Evolutionary conservation across 1,140 invertebrate genomes (phyloP).

Genomic region (Myzus persicae): DNA sequence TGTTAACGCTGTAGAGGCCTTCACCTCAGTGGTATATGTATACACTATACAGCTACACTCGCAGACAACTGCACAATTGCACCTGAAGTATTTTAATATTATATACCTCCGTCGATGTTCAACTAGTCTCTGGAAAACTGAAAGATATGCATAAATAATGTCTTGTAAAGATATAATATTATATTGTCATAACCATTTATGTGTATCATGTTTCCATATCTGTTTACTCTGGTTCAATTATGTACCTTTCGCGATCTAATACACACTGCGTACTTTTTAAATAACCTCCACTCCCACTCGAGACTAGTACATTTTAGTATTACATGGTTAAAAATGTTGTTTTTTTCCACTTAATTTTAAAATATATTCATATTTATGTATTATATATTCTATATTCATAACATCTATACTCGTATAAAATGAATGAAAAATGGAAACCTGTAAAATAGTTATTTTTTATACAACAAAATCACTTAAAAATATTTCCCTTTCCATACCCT

Average conservation of each 20-base stretch:
- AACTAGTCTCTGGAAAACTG: neutral
- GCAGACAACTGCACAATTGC: neutral
- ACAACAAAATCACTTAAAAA: conserved; percentile 17
- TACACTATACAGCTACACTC: too few species aligned
- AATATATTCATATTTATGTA: neutral
- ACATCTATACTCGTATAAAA: neutral
- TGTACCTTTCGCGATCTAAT: neutral
- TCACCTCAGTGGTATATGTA: neutral
- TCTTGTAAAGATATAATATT: neutral
- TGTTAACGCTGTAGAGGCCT: neutral
- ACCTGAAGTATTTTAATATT: neutral
- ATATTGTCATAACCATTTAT: conserved; percentile 8
- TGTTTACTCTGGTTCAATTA: neutral
- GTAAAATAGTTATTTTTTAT: neutral
- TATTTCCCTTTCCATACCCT: neutral
- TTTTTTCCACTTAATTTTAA: neutral
- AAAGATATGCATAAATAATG: neutral
- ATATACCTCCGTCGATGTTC: neutral
- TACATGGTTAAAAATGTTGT: neutral
- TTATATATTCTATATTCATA: neutral
- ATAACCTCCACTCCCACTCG: neutral
- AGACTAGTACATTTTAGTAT: neutral
- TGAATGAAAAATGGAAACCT: neutral
- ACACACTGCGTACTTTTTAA: neutral
- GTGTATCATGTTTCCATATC: neutral